These are phyloP conservation scores for Bufo bufo DNA, from an alignment of 2,113 vertebrate species.

Conservation along the genomic window DNA sequence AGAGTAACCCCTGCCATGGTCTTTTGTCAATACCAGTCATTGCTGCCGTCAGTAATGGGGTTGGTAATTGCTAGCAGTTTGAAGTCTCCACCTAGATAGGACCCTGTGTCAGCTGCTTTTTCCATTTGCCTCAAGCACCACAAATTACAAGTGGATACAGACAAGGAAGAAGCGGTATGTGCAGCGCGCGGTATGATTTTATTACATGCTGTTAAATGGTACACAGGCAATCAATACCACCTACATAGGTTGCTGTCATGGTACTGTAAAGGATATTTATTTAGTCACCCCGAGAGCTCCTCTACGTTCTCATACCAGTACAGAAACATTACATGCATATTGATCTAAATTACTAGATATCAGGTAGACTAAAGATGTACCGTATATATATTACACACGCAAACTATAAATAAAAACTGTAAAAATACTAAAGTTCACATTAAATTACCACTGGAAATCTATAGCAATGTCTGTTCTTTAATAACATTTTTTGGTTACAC, in stretches of 20 bases:
- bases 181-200: conserved; percentile 14
- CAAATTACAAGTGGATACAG: conserved; percentile 17
- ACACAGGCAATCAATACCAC: conserved; percentile 37
- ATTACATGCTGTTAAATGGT: conserved; percentile 19
- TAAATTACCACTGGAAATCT: too few species aligned
- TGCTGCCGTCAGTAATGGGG: not conserved
- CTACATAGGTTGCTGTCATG: not conserved
- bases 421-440: too few species aligned
- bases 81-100: not conserved
- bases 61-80: conserved; percentile 1
- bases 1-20: not conserved
- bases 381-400: too few species aligned
- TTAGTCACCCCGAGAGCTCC: not conserved
- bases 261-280: not conserved
- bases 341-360: too few species aligned
- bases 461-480: too few species aligned
- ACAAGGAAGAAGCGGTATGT: not conserved
- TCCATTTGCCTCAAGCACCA: not conserved
- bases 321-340: not conserved
- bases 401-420: too few species aligned
- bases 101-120: not conserved
- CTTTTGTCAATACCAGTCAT: not conserved
- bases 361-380: too few species aligned
- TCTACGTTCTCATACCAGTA: not conserved
- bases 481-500: too few species aligned